Evolutionary conservation across 2,113 vertebrate species (phyloP).

Genomic region (Camelus dromedarius): DNA sequence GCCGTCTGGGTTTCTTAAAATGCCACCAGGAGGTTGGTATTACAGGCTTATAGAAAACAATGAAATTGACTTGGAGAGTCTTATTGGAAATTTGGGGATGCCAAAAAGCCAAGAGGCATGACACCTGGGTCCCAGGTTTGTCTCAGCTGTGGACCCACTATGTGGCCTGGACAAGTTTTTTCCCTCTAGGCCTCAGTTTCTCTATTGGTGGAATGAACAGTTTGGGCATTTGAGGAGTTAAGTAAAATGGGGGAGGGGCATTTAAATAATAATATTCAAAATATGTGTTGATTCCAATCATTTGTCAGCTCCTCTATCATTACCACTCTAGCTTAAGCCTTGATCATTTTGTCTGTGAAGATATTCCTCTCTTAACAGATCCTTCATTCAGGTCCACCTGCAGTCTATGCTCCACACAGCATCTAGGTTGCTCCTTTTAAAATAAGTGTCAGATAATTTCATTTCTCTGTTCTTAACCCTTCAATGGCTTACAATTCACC

Average conservation of each 20-base stretch:
- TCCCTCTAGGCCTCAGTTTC: neutral
- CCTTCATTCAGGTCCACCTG: neutral
- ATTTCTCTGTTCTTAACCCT: neutral
- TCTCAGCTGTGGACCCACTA: neutral
- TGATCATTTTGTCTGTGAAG: neutral
- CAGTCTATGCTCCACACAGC: neutral
- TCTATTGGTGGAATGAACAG: neutral
- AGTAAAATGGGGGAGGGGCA: neutral
- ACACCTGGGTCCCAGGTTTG: neutral
- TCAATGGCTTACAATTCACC: neutral
- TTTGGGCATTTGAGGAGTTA: neutral
- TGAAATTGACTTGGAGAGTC: slow-evolving; percentile 4
- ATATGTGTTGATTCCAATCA: neutral
- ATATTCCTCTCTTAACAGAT: neutral
- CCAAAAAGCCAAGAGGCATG: slow-evolving; percentile 1
- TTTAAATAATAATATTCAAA: slow-evolving; percentile 25
- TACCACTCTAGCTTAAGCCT: neutral
- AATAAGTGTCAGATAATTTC: slow-evolving; percentile 2
- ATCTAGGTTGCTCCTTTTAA: slow-evolving; percentile 31
- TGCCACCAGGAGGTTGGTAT: slow-evolving; percentile 56
- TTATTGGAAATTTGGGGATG: neutral
- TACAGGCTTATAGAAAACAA: slow-evolving; percentile 53
- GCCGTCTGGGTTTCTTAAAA: slow-evolving; percentile 75
- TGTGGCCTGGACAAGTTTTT: neutral
- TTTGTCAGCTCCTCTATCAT: neutral